Base-by-base conservation (phyloP, 1,140 invertebrate genomes). In the Cydia amplana region DNA sequence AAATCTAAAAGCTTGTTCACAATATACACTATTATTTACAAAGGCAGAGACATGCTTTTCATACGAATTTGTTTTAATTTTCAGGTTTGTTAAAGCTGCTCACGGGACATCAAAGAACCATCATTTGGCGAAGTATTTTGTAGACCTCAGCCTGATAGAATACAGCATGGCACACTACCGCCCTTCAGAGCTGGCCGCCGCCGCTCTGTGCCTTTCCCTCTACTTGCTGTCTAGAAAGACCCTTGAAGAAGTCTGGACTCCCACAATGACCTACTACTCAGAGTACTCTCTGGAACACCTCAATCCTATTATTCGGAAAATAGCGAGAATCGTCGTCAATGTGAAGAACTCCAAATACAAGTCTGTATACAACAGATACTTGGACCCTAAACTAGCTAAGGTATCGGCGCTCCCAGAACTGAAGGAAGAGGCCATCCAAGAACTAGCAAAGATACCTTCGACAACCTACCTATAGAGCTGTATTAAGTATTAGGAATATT, bases 111-210 rank as follows among this genome's bases (percentile, higher is more conserved):
- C 89, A 1, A 94, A 94, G 75, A 95, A 97, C 85, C 98, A 99
- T 88, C 96, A 95, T 67, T 93, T 99, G 87, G 97, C 97, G 7
- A 99, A 99, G 93, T 99, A 98, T 87, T 95, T 99, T 72, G 94
- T 98, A 81, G 98, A 99, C 90, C 90, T 99, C 36, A 94, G 96
- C 76, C 91, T 98, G 55, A 89, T 98, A 14, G 96, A 98, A 63
- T 98, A 98, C 86, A 94, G 95, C 43, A 94, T 98, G 93, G 95
- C 95, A 32, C 96, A 97, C 85, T 95, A 96, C 84, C 93, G 94
- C 73, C 98, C 98, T 4, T 99, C 98, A 14, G 93, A 94, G 80
- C 83, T 95, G 72, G 93, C 94, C 0, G 94, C 94, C 4, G 90
- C 93, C 0, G 93, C 94, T 0, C 85, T 94, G 6, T 94, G 94